Conservation (phyloP, 2,797 vertebrate species). For the Babyrousa celebensis region DNA sequence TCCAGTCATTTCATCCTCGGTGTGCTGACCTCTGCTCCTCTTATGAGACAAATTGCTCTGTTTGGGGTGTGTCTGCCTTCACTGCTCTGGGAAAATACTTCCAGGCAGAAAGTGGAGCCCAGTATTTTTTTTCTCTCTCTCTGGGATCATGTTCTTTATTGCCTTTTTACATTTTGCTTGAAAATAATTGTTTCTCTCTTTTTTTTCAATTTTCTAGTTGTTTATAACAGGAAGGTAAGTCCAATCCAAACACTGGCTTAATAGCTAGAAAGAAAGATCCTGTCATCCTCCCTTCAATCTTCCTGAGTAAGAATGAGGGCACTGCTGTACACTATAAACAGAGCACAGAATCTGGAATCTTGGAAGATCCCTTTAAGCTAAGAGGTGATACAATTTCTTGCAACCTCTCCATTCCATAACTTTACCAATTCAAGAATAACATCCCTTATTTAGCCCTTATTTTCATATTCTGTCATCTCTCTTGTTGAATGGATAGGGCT, state of each 20-base stretch:
- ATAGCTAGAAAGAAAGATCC: not conserved
- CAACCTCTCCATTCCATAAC: not conserved
- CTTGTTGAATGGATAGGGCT: not conserved
- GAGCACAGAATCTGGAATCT: not conserved
- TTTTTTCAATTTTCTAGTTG: not conserved
- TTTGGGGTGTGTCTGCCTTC: not conserved
- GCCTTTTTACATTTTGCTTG: not conserved
- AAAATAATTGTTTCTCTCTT: not conserved
- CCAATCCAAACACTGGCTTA: not conserved
- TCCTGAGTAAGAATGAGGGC: not conserved
- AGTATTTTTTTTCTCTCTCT: not conserved
- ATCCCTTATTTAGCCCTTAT: not conserved
- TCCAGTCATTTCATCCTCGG: not conserved
- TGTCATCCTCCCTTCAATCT: not conserved
- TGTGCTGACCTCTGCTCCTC: not conserved
- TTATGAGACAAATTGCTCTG: not conserved
- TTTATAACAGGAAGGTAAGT: not conserved
- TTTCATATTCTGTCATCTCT: not conserved
- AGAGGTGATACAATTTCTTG: not conserved
- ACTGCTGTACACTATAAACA: not conserved
- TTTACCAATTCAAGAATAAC: not conserved
- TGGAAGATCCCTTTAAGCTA: not conserved
- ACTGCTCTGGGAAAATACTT: not conserved
- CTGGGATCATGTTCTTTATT: not conserved
- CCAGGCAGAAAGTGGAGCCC: not conserved